phyloP scores from a whole-genome alignment of 2,113 vertebrate genomes.

The Rhodinocichla rosea region DNA sequence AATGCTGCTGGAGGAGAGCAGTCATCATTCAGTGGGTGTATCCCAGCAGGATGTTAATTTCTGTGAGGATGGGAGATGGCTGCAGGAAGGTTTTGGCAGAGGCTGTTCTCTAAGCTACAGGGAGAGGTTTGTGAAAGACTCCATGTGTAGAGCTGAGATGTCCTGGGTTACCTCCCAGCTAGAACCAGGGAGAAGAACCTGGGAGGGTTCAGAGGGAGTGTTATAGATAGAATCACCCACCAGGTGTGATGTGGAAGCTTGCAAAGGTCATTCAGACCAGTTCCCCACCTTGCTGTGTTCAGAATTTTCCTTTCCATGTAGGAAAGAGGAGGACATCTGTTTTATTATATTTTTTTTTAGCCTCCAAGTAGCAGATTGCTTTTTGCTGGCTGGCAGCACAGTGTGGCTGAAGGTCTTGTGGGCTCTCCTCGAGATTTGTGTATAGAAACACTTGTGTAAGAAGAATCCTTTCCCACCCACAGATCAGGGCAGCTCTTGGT shows the following conservation, averaged over 20 bases:
- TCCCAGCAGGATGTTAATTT: neutral
- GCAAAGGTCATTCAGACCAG: neutral
- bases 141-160: neutral
- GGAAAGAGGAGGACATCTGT: neutral
- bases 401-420: neutral
- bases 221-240: rapidly evolving
- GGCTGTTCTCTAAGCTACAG: neutral
- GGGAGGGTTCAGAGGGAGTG: neutral
- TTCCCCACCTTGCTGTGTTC: neutral
- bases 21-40: neutral
- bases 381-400: neutral
- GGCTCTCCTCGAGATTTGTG: neutral
- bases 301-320: neutral
- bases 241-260: neutral
- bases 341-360: neutral
- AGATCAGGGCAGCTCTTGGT: neutral
- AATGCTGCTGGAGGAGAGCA: neutral
- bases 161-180: neutral
- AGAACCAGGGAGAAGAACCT: neutral
- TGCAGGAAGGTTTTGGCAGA: neutral
- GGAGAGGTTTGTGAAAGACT: neutral
- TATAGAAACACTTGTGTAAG: neutral
- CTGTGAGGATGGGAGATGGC: rapidly evolving
- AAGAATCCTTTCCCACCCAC: neutral
- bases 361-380: neutral